Conservation (phyloP, 2,113 vertebrate species). For the Ginglymostoma cirratum region DNA sequence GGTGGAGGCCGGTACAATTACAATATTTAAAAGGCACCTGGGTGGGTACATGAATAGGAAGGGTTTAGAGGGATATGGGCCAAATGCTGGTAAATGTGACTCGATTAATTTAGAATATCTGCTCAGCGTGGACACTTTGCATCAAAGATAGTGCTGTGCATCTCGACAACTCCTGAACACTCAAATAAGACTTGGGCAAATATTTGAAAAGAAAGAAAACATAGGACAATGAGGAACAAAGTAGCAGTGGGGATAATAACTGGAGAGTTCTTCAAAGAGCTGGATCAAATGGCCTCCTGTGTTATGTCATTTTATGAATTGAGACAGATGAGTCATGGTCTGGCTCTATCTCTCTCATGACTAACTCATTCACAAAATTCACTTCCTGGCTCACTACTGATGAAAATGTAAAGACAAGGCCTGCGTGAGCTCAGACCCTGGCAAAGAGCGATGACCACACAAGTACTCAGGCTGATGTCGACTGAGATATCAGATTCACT, state of each 20-base stretch:
- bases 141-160: too few species aligned
- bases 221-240: background rate
- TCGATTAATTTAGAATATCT: too few species aligned
- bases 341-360: background rate
- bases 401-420: too few species aligned
- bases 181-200: too few species aligned
- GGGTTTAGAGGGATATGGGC: too few species aligned
- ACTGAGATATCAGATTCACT: background rate
- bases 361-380: background rate
- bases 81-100: too few species aligned
- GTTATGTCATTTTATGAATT: background rate
- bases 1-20: too few species aligned
- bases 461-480: background rate
- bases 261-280: background rate
- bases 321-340: background rate
- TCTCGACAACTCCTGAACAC: too few species aligned
- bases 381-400: background rate
- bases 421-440: background rate
- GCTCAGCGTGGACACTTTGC: too few species aligned
- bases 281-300: background rate
- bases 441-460: background rate
- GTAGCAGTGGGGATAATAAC: background rate
- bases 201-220: too few species aligned
- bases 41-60: too few species aligned
- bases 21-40: too few species aligned